A percentile compares a stretch with the other conserved stretches of the same genome.
phyloP scores from a whole-genome alignment of 2,888 invertebrate genomes.

The Strigamia transsilvanica region DNA sequence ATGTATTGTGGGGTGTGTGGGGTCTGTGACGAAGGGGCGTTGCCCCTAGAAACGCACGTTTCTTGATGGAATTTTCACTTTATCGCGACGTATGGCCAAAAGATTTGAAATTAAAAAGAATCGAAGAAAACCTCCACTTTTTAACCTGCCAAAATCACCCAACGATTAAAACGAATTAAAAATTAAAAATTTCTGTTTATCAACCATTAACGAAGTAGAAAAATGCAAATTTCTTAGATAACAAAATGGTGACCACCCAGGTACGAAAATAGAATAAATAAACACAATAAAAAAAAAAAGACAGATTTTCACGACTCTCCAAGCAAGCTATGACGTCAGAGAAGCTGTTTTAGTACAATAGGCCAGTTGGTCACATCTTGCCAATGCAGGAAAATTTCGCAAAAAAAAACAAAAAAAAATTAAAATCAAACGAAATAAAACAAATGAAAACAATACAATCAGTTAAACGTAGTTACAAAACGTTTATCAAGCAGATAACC shows the following conservation, averaged over 20 bases:
- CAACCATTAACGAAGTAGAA: too few relatives aligned
- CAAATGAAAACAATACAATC: constrained; percentile 15
- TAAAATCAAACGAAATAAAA: neutral
- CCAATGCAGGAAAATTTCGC: neutral
- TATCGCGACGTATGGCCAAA: neutral
- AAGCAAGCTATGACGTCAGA: neutral
- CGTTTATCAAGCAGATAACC: neutral
- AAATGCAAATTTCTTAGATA: too few relatives aligned
- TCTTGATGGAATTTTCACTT: neutral
- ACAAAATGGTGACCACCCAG: too few relatives aligned
- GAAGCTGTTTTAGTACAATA: constrained; percentile 13
- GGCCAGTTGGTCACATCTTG: constrained; percentile 25
- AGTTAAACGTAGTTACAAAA: constrained; percentile 3
- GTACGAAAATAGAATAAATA: neutral
- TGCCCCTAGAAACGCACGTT: constrained; percentile 28
- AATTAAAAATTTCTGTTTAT: too few relatives aligned
- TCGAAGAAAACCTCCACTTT: neutral
- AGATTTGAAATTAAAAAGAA: neutral
- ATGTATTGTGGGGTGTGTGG: neutral
- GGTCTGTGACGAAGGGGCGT: constrained; percentile 11
- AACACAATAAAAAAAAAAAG: neutral
- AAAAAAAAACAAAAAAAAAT: constrained; percentile 12
- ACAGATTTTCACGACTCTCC: neutral
- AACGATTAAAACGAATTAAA: too few relatives aligned
- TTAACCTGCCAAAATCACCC: too few relatives aligned